Evolutionary conservation across 2,797 vertebrate species (phyloP), one percentile per base, ranked within the genome.

Genomic region (Enteromius fasciolatus): DNA sequence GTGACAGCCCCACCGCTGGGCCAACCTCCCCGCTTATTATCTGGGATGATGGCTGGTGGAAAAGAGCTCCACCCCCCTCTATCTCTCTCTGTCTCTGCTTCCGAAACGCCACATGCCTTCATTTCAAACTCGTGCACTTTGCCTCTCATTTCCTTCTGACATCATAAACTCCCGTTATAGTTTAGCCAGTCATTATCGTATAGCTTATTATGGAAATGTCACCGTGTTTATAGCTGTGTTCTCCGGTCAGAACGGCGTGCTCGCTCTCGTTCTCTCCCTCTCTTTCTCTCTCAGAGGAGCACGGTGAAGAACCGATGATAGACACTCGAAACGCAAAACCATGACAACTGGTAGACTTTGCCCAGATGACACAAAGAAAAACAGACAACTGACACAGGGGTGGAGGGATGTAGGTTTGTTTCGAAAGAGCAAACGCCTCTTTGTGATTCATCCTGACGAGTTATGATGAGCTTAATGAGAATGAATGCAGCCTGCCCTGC

Each of bases 21-120:
- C 80, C 80, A 82, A 48, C 84, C 80, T 82, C 76, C 59, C 48
- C 77, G 61, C 86, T 86, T 83, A 87, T 87, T 87, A 88, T 81
- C 83, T 61, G n/a, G 68, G 54, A 84, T 84, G 80, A 78, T 85
- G 66, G 75, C 69, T 84, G 48, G 36, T 84, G 77, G 57, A 87
- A 69, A 59, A 84, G 25, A 79, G 77, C 77, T 69, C 77, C 77
- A 41, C 41, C n/a, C 59, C 59, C 50, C 52, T 72, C 52, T 52
- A n/a, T 46, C 63, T 39, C 23, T 75, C 48, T 5, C 73, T 50
- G 46, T 44, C 61, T 44, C 68, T 39, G 67, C 39, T 11, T 61
- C 72, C 15, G 15, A 46, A 48, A 52, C 20, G 6, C 52, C 18
- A n/a, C 20, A 39, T 28, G n/a, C 73, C 41, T 69, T 70, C 39